Conservation (phyloP, 1,140 invertebrate species). For the Frieseomelitta varia region DNA sequence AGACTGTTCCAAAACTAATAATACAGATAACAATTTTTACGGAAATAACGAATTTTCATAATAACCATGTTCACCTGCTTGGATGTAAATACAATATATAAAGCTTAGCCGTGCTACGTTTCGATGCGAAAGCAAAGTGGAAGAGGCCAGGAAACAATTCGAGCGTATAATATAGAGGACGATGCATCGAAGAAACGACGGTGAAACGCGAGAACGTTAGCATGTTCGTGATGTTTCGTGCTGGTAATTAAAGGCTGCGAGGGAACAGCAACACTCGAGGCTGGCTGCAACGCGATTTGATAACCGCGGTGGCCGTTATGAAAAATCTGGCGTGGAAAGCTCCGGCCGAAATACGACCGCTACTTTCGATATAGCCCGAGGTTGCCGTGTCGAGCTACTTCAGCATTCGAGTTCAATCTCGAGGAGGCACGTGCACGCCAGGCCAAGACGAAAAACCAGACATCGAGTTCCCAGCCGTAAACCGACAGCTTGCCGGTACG, state of each 20-base stretch:
- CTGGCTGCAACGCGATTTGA: slow-evolving; percentile 25
- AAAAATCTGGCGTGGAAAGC: slow-evolving; percentile 46
- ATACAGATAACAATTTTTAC: too few relatives aligned
- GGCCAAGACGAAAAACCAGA: slow-evolving; percentile 21
- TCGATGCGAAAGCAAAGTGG: neutral
- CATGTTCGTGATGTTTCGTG: slow-evolving; percentile 55
- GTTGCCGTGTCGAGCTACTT: slow-evolving; percentile 51
- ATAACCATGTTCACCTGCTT: too few relatives aligned
- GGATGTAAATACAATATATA: neutral
- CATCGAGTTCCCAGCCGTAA: neutral
- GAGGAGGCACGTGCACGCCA: slow-evolving; percentile 27
- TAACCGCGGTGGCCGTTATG: slow-evolving; percentile 41
- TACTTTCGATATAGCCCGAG: slow-evolving; percentile 2
- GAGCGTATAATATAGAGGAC: neutral
- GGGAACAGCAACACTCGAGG: slow-evolving; percentile 41
- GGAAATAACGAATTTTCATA: too few relatives aligned
- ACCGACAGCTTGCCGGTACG: neutral
- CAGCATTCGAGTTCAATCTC: slow-evolving; percentile 30
- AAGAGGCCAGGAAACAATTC: slow-evolving; percentile 32
- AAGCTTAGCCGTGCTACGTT: neutral
- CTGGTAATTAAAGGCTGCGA: slow-evolving; percentile 61
- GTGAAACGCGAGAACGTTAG: slow-evolving; percentile 38
- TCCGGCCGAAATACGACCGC: slow-evolving; percentile 3
- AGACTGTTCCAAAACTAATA: too few relatives aligned
- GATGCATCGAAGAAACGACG: slow-evolving; percentile 7